Evolutionary conservation across 2,797 vertebrate species (phyloP), one percentile per base, ranked within the genome.

Genomic region (Borostomias antarcticus): DNA sequence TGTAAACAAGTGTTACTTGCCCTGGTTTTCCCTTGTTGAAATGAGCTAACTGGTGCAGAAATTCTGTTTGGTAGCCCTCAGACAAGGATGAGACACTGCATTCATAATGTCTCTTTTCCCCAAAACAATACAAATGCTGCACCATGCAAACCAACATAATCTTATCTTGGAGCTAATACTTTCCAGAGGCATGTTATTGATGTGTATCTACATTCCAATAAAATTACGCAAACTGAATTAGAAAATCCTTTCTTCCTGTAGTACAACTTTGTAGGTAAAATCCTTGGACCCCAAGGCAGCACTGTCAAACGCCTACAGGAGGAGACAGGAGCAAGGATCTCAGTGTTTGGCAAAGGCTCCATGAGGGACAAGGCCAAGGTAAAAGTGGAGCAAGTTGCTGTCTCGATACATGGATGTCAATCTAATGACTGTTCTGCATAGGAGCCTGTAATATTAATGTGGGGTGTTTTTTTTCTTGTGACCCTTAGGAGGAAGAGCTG

Each of bases 291-390:
- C 9, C 96, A 98, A 84, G 98, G 98, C n/a, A 98, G 94, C 90
- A 98, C 97, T 57, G 98, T 99, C 76, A 99, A 98, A 77, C 94
- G 98, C 58, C 93, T 99, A 4, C 98, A 99, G 76, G 97, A 99
- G 56, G 98, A 99, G 68, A 98, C 97, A 0, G 96, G 96, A 32
- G 96, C 98, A 17, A 99, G 98, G 83, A 98, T 99, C 64, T 98
- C 97, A 0, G 96, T 99, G 30, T 86, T 99, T 70, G 98, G 98
- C 0, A 99, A 98, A 78, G 98, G 98, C 0, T 99, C 97, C 0
- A 99, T 99, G 98, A 94, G 97, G 78, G 98, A 99, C 67, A 99
- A 99, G 84, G 93, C 90, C 54, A 99, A 97, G 96, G 97, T 97
- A 74, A 53, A 30, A 17, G 48, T 53, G 28, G n/a, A n/a, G 7